Percentiles rank a stretch among this genome's conserved stretches.
Evolutionary conservation across 2,888 invertebrate species (phyloP).

Genomic region (Boloria euphrosyne): DNA sequence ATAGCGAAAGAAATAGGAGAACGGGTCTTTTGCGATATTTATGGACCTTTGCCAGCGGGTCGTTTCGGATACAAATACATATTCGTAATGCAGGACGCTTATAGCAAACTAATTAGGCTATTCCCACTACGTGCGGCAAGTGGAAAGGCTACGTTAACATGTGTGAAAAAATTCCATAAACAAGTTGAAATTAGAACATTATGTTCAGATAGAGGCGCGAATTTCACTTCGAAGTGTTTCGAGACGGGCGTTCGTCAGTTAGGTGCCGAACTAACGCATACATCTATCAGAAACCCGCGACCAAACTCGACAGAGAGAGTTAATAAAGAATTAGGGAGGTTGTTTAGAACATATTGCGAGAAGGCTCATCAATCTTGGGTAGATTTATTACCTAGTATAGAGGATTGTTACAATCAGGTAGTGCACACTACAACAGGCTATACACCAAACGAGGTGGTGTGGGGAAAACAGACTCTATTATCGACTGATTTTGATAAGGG

Average conservation of each 20-base stretch:
- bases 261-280: slow-evolving; percentile 30
- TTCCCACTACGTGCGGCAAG: slow-evolving; percentile 14
- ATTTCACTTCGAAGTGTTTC: slow-evolving; percentile 33
- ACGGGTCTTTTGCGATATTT: neutral
- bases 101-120: slow-evolving; percentile 21
- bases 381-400: slow-evolving; percentile 27
- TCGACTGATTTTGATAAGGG: slow-evolving; percentile 22
- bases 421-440: slow-evolving; percentile 38
- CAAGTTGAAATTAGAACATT: slow-evolving; percentile 29
- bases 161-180: slow-evolving; percentile 27
- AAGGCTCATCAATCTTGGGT: slow-evolving; percentile 40
- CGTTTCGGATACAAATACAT: neutral
- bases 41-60: neutral
- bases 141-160: slow-evolving; percentile 24
- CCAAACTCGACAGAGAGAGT: slow-evolving; percentile 41
- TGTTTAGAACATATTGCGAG: slow-evolving; percentile 41
- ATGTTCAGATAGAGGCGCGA: slow-evolving; percentile 39
- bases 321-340: slow-evolving; percentile 36
- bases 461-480: slow-evolving; percentile 13
- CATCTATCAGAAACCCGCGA: slow-evolving; percentile 41
- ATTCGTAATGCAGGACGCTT: slow-evolving; percentile 20
- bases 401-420: slow-evolving; percentile 39
- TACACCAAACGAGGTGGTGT: slow-evolving; percentile 36
- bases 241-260: slow-evolving; percentile 3
- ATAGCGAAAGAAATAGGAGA: neutral